Evolutionary conservation across 2,797 vertebrate species (phyloP), one percentile per base, ranked within the genome.

Genomic region (Megalops cyprinoides): DNA sequence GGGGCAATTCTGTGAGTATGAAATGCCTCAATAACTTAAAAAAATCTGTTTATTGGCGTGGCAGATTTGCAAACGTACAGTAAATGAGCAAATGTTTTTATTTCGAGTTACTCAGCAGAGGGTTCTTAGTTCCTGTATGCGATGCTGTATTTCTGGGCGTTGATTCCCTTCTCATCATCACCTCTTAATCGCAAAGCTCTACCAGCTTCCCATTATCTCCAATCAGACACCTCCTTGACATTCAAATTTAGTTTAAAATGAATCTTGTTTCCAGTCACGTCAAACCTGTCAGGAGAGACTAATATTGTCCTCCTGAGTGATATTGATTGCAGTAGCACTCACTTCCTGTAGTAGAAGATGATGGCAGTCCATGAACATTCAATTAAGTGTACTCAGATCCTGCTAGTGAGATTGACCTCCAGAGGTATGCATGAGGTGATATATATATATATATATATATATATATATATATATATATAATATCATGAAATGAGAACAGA

Each of bases 251-350:
- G 65, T 46, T 58, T 23, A 37, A n/a, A 82, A 44, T 34, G 28
- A 55, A 58, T 76, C 23, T 74, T 51, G 12, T 69, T 81, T 67
- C 58, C 75, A 77, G 74, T 76, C 74, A 73, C 37, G 69, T 78
- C 18, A 77, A 58, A 77, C 65, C 53, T 77, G 53, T 60, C 81
- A 6, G 51, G 49, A 78, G 69, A 78, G 76, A 78, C 75, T 76
- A 77, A 77, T 56, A 77, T 82, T 8, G 58, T 78, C 73, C 75
- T 49, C 25, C 37, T 73, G 56, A 78, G 74, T 82, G 74, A 75
- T 84, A 80, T 82, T 84, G 79, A 77, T 82, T 69, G 51, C 65
- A 62, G 69, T 81, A 65, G 74, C 81, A 73, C 77, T 83, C 77
- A 81, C 55, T 62, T 73, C 65, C 76, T 77, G 76, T 37, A 37